A percentile compares a stretch with the other conserved stretches of the same genome.
Evolutionary conservation across 2,113 vertebrate genomes (phyloP).

Genomic region (Pseudopodoces humilis): DNA sequence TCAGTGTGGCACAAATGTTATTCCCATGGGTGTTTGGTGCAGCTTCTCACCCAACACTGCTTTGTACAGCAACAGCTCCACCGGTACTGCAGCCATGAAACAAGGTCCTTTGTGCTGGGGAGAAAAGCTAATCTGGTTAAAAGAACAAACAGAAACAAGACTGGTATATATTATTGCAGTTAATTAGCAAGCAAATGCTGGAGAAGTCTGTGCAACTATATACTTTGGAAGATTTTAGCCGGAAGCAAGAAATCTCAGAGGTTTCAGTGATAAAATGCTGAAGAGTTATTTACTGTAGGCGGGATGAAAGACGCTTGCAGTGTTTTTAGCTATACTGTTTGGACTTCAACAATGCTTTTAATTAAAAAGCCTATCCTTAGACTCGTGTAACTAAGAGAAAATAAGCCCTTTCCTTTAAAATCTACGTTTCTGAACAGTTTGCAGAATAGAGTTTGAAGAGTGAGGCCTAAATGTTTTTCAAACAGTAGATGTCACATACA

Average conservation of each 20-base stretch:
- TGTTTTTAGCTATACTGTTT: background rate
- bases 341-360: background rate
- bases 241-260: background rate
- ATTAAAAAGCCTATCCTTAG: background rate
- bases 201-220: background rate
- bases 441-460: background rate
- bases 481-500: background rate
- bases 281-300: background rate
- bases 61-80: background rate
- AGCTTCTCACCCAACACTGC: background rate
- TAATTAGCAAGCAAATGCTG: background rate
- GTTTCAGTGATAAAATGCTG: background rate
- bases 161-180: background rate
- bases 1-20: accelerated
- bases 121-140: background rate
- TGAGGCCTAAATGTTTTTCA: background rate
- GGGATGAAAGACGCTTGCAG: background rate
- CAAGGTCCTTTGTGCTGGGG: background rate
- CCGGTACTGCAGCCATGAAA: background rate
- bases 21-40: background rate
- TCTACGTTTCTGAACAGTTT: background rate
- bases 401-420: background rate
- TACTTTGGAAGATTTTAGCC: background rate
- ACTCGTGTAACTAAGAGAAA: background rate
- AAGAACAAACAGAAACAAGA: background rate